Evolutionary conservation across 2,113 vertebrate genomes (phyloP).

Genomic region (Caretta caretta): DNA sequence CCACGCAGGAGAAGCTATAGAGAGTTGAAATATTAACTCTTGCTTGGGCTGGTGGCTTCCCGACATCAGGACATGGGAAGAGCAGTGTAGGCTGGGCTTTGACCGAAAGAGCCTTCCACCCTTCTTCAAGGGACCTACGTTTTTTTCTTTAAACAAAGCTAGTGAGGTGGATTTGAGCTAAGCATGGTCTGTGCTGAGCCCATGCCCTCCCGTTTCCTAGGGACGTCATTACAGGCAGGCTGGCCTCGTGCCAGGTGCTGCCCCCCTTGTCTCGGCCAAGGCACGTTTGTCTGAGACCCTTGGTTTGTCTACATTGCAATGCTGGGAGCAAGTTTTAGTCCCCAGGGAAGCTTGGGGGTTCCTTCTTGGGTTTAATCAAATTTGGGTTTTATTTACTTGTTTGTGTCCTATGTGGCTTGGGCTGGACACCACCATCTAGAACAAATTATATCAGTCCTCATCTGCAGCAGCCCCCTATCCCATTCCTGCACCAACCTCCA

Average conservation of each 20-base stretch:
- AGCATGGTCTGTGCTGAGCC: not conserved
- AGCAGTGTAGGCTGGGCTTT: too few relatives aligned
- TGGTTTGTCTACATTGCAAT: too few relatives aligned
- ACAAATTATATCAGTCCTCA: not conserved
- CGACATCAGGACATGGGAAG: too few relatives aligned
- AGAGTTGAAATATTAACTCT: not conserved
- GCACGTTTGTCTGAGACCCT: too few relatives aligned
- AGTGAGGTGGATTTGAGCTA: conserved; percentile 12
- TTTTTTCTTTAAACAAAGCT: conserved; percentile 9
- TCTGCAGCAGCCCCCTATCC: not conserved
- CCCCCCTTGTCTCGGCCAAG: not conserved
- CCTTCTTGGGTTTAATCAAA: too few relatives aligned
- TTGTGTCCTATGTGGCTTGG: not conserved
- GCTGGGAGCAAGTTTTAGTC: too few relatives aligned
- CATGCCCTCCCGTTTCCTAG: conserved; percentile 12
- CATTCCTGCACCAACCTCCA: not conserved
- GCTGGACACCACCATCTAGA: not conserved
- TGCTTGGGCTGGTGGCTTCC: not conserved
- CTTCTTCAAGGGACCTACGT: conserved; percentile 32
- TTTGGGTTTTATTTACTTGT: too few relatives aligned
- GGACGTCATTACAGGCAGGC: conserved; percentile 17
- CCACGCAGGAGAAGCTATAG: not conserved
- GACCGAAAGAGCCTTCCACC: not conserved
- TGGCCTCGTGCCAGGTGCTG: conserved; percentile 19
- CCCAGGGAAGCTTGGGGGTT: too few relatives aligned